Evolutionary conservation across 2,113 vertebrate species (phyloP), one percentile per base, ranked within the genome.

Genomic region (Sterrhoptilus dennistouni): DNA sequence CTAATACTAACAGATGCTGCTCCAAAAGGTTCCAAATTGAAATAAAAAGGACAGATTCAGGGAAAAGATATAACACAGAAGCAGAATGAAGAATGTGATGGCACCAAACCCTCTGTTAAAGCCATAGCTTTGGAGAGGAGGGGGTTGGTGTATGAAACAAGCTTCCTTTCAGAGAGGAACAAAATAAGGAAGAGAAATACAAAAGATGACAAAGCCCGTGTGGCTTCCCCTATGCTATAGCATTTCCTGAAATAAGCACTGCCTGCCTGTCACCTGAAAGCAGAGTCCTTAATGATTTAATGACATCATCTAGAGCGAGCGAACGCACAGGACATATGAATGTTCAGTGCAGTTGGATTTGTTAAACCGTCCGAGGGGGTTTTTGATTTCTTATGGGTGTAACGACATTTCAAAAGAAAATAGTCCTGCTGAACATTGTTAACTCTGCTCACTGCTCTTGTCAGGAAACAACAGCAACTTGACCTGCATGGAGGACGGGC

Each of bases 401-500:
- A 71, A 90, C 0, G 1, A 24, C 44, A n/a, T 31, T 64, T 54
- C 0, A 56, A 8, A 47, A 60, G 69, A 33, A 79, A 74, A 40
- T 1, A 54, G 23, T 47, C 63, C 63, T 59, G 25, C 75, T 80
- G 90, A 54, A 81, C 0, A 0, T 27, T 31, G 33, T 84, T 95
- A 77, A 95, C 74, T 61, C 52, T 69, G 21, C 38, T 69, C 78
- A 5, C 77, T 71, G 31, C 71, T 78, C 83, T 77, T 68, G 85
- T 36, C 95, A 99, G 99, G 99, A 78, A 99, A 98, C 90, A 99
- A 99, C 96, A 99, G 98, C 97, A 97, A 98, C 45, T 97, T 99
- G 74, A 99, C 98, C 45, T 99, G 99, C 83, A 97, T 99, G 95
- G 99, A 99, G 72, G 99, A 99, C 0, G 99, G 99, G 8, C 97